Base-by-base conservation (phyloP, 2,888 invertebrate species). In the Dinocampus coccinellae region DNA sequence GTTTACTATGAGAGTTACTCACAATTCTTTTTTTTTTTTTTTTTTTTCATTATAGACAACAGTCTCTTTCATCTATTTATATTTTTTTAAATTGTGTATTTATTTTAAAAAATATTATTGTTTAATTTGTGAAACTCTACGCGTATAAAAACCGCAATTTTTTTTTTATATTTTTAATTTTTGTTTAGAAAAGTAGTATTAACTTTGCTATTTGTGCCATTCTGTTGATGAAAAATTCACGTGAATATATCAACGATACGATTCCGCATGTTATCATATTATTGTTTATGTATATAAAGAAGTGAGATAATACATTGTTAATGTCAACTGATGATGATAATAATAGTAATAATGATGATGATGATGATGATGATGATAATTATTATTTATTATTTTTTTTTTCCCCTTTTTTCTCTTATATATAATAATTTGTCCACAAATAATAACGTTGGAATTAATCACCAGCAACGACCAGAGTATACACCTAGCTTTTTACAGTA, bases 401-500 rank as follows among this genome's bases (percentile, higher is more conserved):
- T 53, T 3, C 9, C 29, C 53, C 34, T 36, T 71, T 69, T n/a
- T n/a, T n/a, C n/a, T n/a, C 70, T 65, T 70, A 42, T 62, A 39
- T 62, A 26, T 42, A 62, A 62, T 69, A 73, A 70, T 70, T 66
- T 53, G 72, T 71, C 69, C 73, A 74, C 71, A 70, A 70, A 75
- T 73, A 73, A 66, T 69, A 73, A 71, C 72, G 69, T 71, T 75
- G 74, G 74, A 74, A 76, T 70, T 79, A 79, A 75, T 80, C 78
- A 81, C 82, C 83, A 83, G 82, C 83, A 83, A 82, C 82, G 83
- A 83, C 82, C 80, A 82, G 81, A 86, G 87, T 86, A 86, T 80
- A 83, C n/a, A n/a, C 79, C 84, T 85, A 85, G 80, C 83, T 85
- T 85, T 85, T 85, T 86, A 86, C 83, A 86, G 84, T 87, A 85